Evolutionary conservation across 2,888 invertebrate species (phyloP).

Genomic region (Mamestra brassicae): DNA sequence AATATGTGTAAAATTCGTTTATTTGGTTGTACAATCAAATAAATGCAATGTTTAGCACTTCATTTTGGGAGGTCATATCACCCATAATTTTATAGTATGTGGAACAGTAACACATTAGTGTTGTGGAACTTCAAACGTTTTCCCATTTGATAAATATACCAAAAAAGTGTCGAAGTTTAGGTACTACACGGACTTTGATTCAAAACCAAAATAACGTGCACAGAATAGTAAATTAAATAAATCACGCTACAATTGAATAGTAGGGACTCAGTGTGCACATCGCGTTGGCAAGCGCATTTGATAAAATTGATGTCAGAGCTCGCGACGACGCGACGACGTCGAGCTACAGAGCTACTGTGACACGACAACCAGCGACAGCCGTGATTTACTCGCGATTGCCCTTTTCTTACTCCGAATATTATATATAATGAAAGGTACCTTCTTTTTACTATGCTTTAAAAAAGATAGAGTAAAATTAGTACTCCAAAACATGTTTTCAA

Average conservation of each 20-base stretch:
- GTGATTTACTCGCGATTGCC: constrained; percentile 41
- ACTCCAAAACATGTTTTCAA: neutral
- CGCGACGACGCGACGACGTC: constrained; percentile 36
- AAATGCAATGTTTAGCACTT: no score
- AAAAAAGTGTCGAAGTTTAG: neutral
- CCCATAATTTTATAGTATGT: no score
- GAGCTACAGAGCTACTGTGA: constrained; percentile 25
- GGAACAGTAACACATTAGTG: no score
- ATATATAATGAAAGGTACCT: constrained; percentile 25
- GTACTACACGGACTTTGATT: neutral
- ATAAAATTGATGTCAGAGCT: constrained; percentile 62
- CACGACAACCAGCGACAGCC: constrained; percentile 45
- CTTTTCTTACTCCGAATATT: constrained; percentile 38
- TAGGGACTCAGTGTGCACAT: constrained; percentile 36
- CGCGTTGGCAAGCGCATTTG: constrained; percentile 56
- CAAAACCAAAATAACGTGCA: constrained; percentile 8
- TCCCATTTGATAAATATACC: no score
- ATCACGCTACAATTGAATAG: constrained; percentile 45
- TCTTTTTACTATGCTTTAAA: neutral
- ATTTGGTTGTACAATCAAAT: no score
- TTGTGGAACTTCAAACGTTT: no score
- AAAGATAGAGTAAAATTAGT: neutral
- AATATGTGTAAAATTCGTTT: neutral
- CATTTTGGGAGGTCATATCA: no score
- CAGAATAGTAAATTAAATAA: constrained; percentile 47